These are phyloP conservation scores for Stenichneumon culpator DNA, from an alignment of 2,888 invertebrate species.

Conservation along the genomic window DNA sequence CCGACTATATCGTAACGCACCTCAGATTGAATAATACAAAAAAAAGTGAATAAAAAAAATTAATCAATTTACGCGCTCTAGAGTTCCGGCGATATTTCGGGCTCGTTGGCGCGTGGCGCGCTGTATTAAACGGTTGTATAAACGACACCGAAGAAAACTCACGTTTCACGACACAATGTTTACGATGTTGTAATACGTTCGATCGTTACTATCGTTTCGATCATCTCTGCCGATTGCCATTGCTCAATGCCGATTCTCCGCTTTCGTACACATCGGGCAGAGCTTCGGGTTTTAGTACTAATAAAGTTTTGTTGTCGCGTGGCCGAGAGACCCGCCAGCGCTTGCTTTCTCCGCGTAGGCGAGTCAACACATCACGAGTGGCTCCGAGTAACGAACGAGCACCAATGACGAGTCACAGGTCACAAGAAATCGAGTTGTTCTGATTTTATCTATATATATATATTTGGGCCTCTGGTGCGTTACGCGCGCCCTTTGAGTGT, in stretches of 20 bases:
- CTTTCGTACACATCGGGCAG: background rate
- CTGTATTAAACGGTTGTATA: constrained; percentile 1
- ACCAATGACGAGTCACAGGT: background rate
- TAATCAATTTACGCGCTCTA: background rate
- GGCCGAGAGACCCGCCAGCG: background rate
- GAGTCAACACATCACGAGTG: constrained; percentile 23
- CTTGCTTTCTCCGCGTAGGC: constrained; percentile 35
- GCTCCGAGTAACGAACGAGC: background rate
- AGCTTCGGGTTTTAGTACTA: background rate
- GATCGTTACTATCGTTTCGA: constrained; percentile 51
- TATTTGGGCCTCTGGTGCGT: too few relatives aligned
- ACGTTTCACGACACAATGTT: constrained; percentile 18
- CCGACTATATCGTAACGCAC: background rate
- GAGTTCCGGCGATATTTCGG: background rate
- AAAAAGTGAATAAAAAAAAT: constrained; percentile 3
- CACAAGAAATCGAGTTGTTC: background rate
- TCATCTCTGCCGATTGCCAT: constrained; percentile 41
- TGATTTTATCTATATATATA: background rate
- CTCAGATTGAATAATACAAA: background rate
- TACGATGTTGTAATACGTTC: constrained; percentile 51
- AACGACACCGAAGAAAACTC: background rate
- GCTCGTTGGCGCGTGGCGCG: background rate
- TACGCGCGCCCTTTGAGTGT: too few relatives aligned
- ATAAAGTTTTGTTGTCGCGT: constrained; percentile 15
- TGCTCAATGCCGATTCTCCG: constrained; percentile 20